Percentiles rank a stretch among this genome's conserved stretches.
Evolutionary conservation across 2,113 vertebrate species (phyloP).

Genomic region (Menidia beryllina): DNA sequence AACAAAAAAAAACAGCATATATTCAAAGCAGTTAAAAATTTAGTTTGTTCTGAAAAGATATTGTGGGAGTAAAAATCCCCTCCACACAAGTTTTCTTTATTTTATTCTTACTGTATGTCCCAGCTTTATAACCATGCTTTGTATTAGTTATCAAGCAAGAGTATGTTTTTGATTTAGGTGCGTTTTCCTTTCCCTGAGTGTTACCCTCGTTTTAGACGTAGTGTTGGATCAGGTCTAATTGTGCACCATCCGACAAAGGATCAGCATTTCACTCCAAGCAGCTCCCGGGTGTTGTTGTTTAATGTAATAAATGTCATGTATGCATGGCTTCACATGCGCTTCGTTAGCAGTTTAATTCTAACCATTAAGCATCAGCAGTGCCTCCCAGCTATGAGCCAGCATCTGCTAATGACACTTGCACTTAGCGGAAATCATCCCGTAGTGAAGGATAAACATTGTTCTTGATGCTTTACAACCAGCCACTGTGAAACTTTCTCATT

Average conservation of each 20-base stretch:
- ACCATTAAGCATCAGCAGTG: constrained; percentile 65
- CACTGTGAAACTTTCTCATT: constrained; percentile 21
- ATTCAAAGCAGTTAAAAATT: no score
- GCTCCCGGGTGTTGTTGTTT: constrained; percentile 79
- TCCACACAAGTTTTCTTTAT: background rate
- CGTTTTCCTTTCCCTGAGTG: background rate
- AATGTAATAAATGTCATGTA: constrained; percentile 84
- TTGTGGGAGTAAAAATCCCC: background rate
- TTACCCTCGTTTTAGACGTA: constrained; percentile 9
- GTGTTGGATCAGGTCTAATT: constrained; percentile 68
- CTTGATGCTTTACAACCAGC: background rate
- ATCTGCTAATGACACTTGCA: constrained; percentile 75
- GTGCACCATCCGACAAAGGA: constrained; percentile 64
- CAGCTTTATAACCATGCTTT: no score
- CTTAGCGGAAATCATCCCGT: constrained; percentile 66
- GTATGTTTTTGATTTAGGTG: background rate
- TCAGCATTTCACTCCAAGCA: constrained; percentile 71
- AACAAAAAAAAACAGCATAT: no score
- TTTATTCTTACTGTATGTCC: no score
- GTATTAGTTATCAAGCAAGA: background rate
- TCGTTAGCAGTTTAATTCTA: constrained; percentile 77
- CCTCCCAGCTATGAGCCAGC: constrained; percentile 70
- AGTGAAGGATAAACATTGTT: constrained; percentile 20
- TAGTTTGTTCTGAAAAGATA: no score
- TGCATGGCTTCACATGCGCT: constrained; percentile 81